A percentile compares a stretch with the other conserved stretches of the same genome.
These are phyloP conservation scores for Acanthurus tractus DNA, from an alignment of 2,797 vertebrate species.

Conservation along the genomic window DNA sequence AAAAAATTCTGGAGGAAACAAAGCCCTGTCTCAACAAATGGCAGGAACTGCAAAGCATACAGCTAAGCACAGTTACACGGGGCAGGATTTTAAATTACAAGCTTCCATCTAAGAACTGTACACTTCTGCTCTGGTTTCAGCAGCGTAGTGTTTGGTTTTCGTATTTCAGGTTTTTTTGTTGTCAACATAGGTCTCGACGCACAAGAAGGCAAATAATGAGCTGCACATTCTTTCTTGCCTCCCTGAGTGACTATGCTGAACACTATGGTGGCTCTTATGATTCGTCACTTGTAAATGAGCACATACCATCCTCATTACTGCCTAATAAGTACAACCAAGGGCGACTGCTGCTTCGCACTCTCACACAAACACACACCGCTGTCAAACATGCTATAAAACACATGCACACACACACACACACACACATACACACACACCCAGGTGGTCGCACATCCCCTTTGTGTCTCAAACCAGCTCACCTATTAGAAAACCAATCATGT, in stretches of 20 bases:
- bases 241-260: slow-evolving; percentile 25
- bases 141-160: neutral
- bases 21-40: no score
- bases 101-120: neutral
- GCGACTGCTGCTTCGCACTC: slow-evolving; percentile 26
- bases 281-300: slow-evolving; percentile 47
- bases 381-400: slow-evolving; percentile 50
- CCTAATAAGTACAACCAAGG: slow-evolving; percentile 60
- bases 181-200: slow-evolving; percentile 7
- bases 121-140: neutral
- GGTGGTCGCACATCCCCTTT: slow-evolving; percentile 59
- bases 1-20: no score
- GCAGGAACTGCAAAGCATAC: no score
- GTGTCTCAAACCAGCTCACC: slow-evolving; percentile 59
- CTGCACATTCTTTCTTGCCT: slow-evolving; percentile 13
- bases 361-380: slow-evolving; percentile 25
- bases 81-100: neutral
- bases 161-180: slow-evolving; percentile 23
- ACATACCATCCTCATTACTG: slow-evolving; percentile 47
- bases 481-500: slow-evolving; percentile 81
- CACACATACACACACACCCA: slow-evolving; percentile 57
- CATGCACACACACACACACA: slow-evolving; percentile 10
- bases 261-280: slow-evolving; percentile 36
- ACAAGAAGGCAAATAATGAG: slow-evolving; percentile 19
- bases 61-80: no score